A percentile compares a stretch with the other conserved stretches of the same genome.
Evolutionary conservation across 2,797 vertebrate species (phyloP).

Genomic region (Pseudochirops corinnae): DNA sequence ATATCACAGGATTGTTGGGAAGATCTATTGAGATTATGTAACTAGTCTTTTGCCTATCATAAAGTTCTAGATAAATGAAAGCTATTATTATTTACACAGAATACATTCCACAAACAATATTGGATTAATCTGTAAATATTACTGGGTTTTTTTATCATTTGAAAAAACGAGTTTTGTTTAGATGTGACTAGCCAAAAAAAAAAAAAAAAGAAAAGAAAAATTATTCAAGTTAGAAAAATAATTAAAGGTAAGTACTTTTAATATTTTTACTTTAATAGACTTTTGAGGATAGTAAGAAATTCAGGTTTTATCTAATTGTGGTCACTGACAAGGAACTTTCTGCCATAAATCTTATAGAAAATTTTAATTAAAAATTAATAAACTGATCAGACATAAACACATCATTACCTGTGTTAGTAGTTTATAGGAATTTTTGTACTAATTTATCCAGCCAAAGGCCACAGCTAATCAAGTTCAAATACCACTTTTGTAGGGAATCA

Average conservation of each 20-base stretch:
- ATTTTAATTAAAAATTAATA: not conserved
- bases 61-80: not conserved
- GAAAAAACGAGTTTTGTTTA: not conserved
- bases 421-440: not conserved
- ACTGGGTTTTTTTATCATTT: not conserved
- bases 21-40: not conserved
- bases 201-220: not conserved
- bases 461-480: not conserved
- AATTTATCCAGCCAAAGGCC: not conserved
- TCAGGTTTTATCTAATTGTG: not conserved
- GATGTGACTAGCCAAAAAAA: not conserved
- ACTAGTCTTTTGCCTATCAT: not conserved
- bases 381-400: not conserved
- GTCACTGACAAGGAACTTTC: not conserved
- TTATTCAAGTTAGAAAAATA: not conserved
- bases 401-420: not conserved
- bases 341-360: not conserved
- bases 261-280: not conserved
- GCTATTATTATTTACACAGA: not conserved
- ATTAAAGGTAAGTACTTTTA: not conserved
- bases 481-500: not conserved
- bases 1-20: not conserved
- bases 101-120: not conserved
- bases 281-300: not conserved
- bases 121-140: not conserved